Base-by-base conservation (phyloP, 2,888 invertebrate species). In the Erebia ligea region DNA sequence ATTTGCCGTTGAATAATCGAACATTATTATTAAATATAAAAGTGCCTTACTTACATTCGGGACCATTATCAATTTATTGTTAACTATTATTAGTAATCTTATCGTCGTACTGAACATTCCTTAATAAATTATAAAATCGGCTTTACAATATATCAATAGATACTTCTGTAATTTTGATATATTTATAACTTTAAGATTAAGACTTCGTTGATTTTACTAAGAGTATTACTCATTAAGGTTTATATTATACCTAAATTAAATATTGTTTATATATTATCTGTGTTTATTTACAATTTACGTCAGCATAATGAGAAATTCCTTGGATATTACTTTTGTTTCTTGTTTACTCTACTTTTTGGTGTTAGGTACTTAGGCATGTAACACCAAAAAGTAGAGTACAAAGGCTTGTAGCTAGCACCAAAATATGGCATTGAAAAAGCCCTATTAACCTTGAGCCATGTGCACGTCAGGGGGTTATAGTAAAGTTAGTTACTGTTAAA, bases 31-130 rank as follows among this genome's bases (percentile, higher is more conserved):
- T 68, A 61, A 57, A 75, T 76, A 76, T 77, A 67, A 40, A 85
- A 86, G 92, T 86, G 73, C 77, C 78, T 80, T 81, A 82, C 77
- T 80, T 81, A 82, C 84, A 82, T 77, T 82, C 79, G 88, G 89
- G 89, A 89, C 86, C 88, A 87, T 80, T 88, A 83, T 90, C 86
- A 87, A 88, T 86, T 86, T 81, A 71, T 66, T 63, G 58, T 66
- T 48, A 69, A 62, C 52, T 71, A 34, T 54, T 62, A 61, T 54
- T 57, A 56, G 58, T 73, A 66, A 59, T 17, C 65, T 54, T 62
- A 69, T 67, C 68, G 83, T 88, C 86, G 86, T 85, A 91, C 88
- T 88, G 86, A 89, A 92, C 92, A 92, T 92, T 93, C 92, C 92
- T 87, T 87, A 82, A 80, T 82, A 84, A 62, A 62, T 83, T 82